Conservation (phyloP, 2,888 invertebrate genomes). For the Leptura quadrifasciata region DNA sequence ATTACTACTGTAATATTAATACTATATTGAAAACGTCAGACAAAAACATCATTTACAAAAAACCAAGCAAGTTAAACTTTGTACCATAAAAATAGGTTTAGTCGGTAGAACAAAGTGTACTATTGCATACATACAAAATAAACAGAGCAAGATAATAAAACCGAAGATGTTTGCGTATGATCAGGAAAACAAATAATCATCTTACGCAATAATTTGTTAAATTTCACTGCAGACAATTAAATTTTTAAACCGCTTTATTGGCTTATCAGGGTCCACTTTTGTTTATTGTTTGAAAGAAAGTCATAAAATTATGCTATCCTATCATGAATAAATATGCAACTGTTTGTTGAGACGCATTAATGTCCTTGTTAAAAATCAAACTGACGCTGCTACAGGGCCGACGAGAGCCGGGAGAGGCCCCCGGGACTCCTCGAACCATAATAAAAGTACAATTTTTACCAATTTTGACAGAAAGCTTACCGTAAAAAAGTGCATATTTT, state of each 20-base stretch:
- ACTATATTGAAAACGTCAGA: too few species aligned
- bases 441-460: too few species aligned
- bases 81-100: constrained; percentile 8
- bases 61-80: constrained; percentile 1
- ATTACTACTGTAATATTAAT: too few species aligned
- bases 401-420: too few species aligned
- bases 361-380: neutral
- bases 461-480: too few species aligned
- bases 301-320: constrained; percentile 11
- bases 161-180: constrained; percentile 28
- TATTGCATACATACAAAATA: neutral
- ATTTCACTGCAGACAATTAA: constrained; percentile 20
- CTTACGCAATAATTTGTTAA: constrained; percentile 27
- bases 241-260: neutral
- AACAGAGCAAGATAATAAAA: constrained; percentile 4
- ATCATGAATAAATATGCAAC: constrained; percentile 30
- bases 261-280: constrained; percentile 7
- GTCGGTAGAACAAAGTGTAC: neutral
- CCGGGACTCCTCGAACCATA: too few species aligned
- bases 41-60: too few species aligned
- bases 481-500: too few species aligned
- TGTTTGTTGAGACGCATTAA: neutral
- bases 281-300: constrained; percentile 12
- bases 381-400: neutral
- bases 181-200: constrained; percentile 10